Evolutionary conservation across 2,113 vertebrate species (phyloP).

Genomic region (Gavia stellata): DNA sequence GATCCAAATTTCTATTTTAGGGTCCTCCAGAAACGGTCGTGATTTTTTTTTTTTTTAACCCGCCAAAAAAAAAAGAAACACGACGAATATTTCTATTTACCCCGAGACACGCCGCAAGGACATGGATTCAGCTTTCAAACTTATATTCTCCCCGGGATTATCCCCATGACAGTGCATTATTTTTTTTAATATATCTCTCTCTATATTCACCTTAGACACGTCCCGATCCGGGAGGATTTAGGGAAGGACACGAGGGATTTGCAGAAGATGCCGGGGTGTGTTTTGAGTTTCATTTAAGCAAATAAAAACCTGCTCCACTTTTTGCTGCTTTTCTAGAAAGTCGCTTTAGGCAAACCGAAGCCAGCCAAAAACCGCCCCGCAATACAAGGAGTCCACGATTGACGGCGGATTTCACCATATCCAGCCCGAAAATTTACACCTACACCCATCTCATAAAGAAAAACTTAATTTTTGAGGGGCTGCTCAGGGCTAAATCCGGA

Average conservation of each 20-base stretch:
- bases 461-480: neutral
- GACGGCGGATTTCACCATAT: neutral
- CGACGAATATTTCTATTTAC: neutral
- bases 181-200: neutral
- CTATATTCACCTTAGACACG: no score
- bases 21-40: neutral
- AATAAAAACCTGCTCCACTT: neutral
- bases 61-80: neutral
- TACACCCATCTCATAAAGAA: fast-evolving
- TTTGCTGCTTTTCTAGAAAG: neutral
- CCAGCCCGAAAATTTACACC: neutral
- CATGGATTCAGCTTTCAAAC: neutral
- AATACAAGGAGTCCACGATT: neutral
- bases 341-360: neutral
- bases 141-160: neutral
- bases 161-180: neutral
- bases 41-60: neutral
- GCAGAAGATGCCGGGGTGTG: neutral
- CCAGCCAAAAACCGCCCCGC: neutral
- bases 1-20: neutral
- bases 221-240: neutral
- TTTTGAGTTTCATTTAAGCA: neutral
- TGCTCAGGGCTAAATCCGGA: neutral
- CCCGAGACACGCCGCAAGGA: neutral
- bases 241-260: neutral